Base-by-base conservation (phyloP, 2,888 invertebrate species). In the Drosophila ezoana region DNA sequence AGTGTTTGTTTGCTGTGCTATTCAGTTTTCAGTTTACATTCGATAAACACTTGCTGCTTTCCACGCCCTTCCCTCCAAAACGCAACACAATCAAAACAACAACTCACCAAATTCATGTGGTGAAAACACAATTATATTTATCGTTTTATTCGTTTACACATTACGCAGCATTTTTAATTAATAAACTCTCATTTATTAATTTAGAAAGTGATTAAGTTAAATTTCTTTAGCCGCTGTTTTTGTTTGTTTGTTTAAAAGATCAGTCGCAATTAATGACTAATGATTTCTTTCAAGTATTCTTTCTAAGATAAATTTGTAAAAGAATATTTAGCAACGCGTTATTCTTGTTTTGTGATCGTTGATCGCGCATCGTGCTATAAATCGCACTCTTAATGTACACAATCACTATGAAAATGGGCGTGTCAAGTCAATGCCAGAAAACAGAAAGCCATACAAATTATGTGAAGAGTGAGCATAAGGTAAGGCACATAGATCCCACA, bases 381-480 rank as follows among this genome's bases (percentile, higher is more conserved):
- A 41, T 71, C 59, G 57, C 57, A 45, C 66, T 75, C 57, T 53
- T 60, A 32, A 61, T 8, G 32, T 49, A 73, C 45, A 44, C 53
- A 58, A 59, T 61, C 45, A 54, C 53, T 56, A 74, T 53, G 53
- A 76, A 48, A 69, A 72, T 81, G 79, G 79, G 75, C 79, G 81
- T 72, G 63, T 69, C 77, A 79, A 64, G 66, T 69, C 87, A 82
- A 80, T 63, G 72, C 83, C 81, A 83, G 79, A 76, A 81, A 77
- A 88, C 85, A 81, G 80, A 90, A 85, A 87, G 89, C 87, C 84
- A 83, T 78, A 81, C 79, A 88, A 83, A 86, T 72, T 83, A 53
- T 88, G 78, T 85, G 88, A 87, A 87, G 89, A 89, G 92, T 92
- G 92, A 92, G 92, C 92, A 92, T 92, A 92, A 92, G 92, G 92